A percentile compares a stretch with the other conserved stretches of the same genome.
These are phyloP conservation scores for Elephantulus edwardii DNA, from an alignment of 2,113 vertebrate species.

Conservation along the genomic window DNA sequence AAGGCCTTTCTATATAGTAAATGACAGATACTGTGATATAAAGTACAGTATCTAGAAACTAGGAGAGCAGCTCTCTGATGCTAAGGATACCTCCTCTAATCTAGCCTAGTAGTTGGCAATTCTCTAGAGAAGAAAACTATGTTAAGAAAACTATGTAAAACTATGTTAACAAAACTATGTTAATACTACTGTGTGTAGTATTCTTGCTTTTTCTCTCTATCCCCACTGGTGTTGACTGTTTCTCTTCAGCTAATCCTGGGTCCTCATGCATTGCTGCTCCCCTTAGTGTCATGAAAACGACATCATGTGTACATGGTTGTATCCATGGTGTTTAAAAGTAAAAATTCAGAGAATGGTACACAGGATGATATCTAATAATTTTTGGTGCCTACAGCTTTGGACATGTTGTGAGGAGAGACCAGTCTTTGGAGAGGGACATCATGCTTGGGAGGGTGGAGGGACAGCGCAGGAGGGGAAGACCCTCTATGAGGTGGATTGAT, in stretches of 20 bases:
- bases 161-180: background rate
- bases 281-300: background rate
- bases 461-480: too few species aligned
- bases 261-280: background rate
- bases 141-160: background rate
- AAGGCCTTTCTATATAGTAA: background rate
- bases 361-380: accelerated
- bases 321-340: accelerated
- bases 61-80: background rate
- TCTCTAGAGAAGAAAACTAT: background rate
- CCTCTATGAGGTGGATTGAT: too few species aligned
- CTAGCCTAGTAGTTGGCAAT: background rate
- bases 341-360: accelerated
- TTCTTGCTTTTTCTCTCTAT: background rate
- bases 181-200: too few species aligned
- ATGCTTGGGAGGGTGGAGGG: too few species aligned
- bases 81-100: accelerated
- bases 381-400: accelerated
- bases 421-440: too few species aligned
- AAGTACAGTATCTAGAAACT: background rate
- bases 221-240: background rate
- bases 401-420: too few species aligned
- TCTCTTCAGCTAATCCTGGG: too few species aligned
- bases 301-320: accelerated
- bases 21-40: background rate